A percentile compares a stretch with the other conserved stretches of the same genome.
phyloP scores from a whole-genome alignment of 2,113 vertebrate species.

The Sphyrna mokarran region DNA sequence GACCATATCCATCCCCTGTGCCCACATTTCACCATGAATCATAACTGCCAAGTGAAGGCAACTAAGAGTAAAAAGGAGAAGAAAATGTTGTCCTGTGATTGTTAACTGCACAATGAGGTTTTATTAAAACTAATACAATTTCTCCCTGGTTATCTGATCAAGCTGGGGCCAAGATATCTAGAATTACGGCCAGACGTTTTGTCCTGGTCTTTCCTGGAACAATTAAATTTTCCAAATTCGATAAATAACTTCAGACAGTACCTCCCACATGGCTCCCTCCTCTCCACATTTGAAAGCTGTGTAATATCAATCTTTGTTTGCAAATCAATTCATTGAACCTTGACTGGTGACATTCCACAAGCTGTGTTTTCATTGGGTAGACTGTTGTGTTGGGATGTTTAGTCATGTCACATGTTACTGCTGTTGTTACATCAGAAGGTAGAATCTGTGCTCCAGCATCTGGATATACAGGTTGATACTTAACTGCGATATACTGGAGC shows the following conservation, averaged over 20 bases:
- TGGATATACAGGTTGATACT: background rate
- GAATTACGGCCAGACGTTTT: background rate
- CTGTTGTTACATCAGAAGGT: background rate
- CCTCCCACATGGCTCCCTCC: background rate
- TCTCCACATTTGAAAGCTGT: background rate
- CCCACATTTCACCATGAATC: background rate
- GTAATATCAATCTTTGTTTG: background rate
- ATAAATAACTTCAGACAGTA: background rate
- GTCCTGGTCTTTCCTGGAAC: background rate
- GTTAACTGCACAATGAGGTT: background rate
- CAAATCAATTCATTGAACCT: background rate
- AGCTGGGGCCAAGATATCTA: background rate
- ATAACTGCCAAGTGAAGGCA: background rate
- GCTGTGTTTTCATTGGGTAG: background rate
- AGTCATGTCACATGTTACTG: background rate
- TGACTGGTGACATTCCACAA: background rate
- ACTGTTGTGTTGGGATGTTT: background rate
- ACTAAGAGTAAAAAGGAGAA: background rate
- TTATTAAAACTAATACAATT: background rate
- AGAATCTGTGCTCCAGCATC: background rate
- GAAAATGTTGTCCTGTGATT: background rate
- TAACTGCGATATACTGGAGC: background rate
- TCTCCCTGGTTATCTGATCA: background rate
- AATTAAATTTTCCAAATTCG: background rate
- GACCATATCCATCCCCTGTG: background rate